phyloP scores from a whole-genome alignment of 1,140 invertebrate species.

The Philopotamus ludificatus region DNA sequence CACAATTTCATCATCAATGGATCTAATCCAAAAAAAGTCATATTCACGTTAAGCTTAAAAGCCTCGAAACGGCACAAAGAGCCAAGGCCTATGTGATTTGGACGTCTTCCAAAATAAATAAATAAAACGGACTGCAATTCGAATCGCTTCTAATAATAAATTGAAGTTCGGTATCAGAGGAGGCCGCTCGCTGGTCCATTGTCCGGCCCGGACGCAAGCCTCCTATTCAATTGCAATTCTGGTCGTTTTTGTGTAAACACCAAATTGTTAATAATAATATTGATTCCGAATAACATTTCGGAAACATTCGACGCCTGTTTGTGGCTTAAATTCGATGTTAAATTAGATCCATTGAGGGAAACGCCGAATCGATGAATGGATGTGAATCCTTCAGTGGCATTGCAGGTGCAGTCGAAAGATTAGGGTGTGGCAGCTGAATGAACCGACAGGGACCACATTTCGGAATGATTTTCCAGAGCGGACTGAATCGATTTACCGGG shows the following conservation, averaged over 20 bases:
- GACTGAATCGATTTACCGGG: neutral
- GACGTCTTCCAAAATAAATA: constrained; percentile 1
- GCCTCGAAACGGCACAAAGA: neutral
- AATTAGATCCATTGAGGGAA: neutral
- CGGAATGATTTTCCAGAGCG: neutral
- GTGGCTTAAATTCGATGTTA: neutral
- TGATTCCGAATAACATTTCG: neutral
- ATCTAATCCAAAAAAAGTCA: too few species aligned
- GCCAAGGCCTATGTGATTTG: neutral
- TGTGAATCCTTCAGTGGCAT: neutral
- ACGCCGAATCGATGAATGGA: too few species aligned
- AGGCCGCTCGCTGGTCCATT: neutral
- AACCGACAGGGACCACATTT: neutral
- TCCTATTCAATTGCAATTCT: neutral
- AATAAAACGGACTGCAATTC: constrained; percentile 21
- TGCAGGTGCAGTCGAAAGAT: neutral
- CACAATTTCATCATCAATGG: too few species aligned
- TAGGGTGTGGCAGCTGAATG: neutral
- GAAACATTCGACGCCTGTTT: too few species aligned
- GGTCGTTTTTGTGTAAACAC: neutral
- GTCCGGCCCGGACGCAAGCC: neutral
- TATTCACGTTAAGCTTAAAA: too few species aligned
- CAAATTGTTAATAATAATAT: neutral
- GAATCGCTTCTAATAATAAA: constrained; percentile 14
- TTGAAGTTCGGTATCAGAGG: constrained; percentile 2